Base-by-base conservation (phyloP, 2,888 invertebrate genomes). In the Catocala nupta region DNA sequence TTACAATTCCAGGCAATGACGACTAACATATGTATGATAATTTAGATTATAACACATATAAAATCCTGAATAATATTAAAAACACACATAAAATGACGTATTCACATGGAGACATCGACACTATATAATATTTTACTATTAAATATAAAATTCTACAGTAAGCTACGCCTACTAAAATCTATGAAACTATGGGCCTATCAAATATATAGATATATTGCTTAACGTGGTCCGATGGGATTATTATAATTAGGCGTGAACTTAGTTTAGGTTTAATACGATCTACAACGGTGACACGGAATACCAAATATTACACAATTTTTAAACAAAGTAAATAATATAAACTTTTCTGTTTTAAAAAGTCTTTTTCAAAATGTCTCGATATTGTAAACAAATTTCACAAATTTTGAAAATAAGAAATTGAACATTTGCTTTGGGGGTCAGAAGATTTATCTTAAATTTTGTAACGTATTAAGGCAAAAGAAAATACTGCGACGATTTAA, bases 151-250 rank as follows among this genome's bases (percentile, higher is more conserved):
- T 74, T 84, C 89, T 90, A 92, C 78, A 73, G 84, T 90, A 90
- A 89, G 90, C 91, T 92, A 92, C 85, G 85, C 84, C 90, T 90
- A 92, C 87, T 77, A 80, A 82, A 79, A 75, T 81, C 85, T 91
- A 89, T 84, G 87, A 87, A 87, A 84, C 84, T 88, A 82, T 87
- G 86, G 87, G 85, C 81, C 87, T 91, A 91, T 88, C 81, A 88
- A 88, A 90, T 88, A 90, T 86, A 90, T 81, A 90, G 74, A 86
- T 85, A 88, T 93, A 93, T 93, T 93, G 93, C 93, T 93, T 92
- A 91, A 88, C 85, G 82, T 94, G 93, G 93, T 94, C 93, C 93
- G 83, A 91, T 90, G 90, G 91, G 89, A 86, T 89, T 86, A 85
- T 88, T 86, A 87, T 82, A 81, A 81, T 86, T 88, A 90, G 87